These are phyloP conservation scores for Amphiura filiformis DNA, from an alignment of 35 echinoderm and acorn worm species.

Conservation along the genomic window DNA sequence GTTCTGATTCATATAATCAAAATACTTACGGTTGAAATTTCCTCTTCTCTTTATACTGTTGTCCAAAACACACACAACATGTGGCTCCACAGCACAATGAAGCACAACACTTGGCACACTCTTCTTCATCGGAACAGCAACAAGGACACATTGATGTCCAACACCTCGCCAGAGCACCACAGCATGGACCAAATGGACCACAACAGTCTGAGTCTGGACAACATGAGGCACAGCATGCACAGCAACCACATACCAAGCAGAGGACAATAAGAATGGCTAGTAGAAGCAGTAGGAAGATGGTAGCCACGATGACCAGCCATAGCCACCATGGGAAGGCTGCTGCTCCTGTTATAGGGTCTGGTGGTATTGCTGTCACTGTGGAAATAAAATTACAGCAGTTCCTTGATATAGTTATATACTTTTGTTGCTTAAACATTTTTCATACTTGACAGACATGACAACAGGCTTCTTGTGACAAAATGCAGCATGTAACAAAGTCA, in stretches of 20 bases:
- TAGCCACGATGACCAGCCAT: constrained; percentile 43
- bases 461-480: no score
- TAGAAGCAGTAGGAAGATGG: constrained; percentile 46
- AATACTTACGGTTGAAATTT: constrained; percentile 4
- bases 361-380: constrained; percentile 4
- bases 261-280: constrained; percentile 46
- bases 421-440: no score
- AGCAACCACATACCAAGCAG: constrained; percentile 58
- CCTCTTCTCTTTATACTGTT: constrained; percentile 49
- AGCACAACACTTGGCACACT: constrained; percentile 45
- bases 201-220: constrained; percentile 36
- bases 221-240: constrained; percentile 35
- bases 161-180: constrained; percentile 31
- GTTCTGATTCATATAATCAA: no score
- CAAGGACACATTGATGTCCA: constrained; percentile 31
- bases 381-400: not conserved
- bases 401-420: no score
- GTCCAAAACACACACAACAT: constrained; percentile 56
- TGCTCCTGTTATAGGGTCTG: not conserved
- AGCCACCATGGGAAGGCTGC: constrained; percentile 57
- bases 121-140: constrained; percentile 60
- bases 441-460: no score
- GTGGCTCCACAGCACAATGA: constrained; percentile 42
- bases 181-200: constrained; percentile 11
- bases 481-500: no score